These are phyloP conservation scores for Pseudolycoriella hygida DNA, from an alignment of 2,888 invertebrate genomes.

Conservation along the genomic window DNA sequence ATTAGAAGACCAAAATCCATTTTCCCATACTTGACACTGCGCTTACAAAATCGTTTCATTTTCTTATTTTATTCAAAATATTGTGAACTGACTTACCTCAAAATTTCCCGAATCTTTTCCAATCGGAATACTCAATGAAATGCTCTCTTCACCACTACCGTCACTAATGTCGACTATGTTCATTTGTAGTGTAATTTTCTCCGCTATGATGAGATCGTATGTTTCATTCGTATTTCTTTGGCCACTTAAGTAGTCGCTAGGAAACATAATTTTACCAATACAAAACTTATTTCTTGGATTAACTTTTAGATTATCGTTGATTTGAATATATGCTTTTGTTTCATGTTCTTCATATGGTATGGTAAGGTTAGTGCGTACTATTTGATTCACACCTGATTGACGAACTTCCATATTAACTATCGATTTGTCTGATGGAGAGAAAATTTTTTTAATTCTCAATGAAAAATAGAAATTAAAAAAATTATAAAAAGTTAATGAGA, in stretches of 20 bases:
- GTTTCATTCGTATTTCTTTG: background rate
- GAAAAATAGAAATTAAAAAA: too few species aligned
- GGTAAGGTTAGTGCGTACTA: background rate
- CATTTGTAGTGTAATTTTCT: too few species aligned
- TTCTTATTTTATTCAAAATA: too few species aligned
- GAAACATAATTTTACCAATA: slow-evolving; percentile 1
- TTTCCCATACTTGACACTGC: background rate
- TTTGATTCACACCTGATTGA: background rate
- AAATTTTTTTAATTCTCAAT: too few species aligned
- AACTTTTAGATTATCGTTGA: background rate
- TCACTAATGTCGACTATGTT: too few species aligned
- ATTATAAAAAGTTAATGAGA: too few species aligned
- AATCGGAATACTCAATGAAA: too few species aligned
- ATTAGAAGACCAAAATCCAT: background rate
- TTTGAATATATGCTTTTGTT: background rate
- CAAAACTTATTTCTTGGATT: background rate
- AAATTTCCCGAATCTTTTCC: too few species aligned
- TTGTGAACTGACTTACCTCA: too few species aligned
- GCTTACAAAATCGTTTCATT: background rate
- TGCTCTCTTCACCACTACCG: too few species aligned
- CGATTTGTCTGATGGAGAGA: too few species aligned
- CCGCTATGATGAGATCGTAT: background rate
- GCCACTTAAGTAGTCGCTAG: background rate
- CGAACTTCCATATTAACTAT: background rate
- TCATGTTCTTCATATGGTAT: background rate